A percentile compares a stretch with the other conserved stretches of the same genome.
phyloP scores from a whole-genome alignment of 2,888 invertebrate genomes.

The Periphyllus acericola region DNA sequence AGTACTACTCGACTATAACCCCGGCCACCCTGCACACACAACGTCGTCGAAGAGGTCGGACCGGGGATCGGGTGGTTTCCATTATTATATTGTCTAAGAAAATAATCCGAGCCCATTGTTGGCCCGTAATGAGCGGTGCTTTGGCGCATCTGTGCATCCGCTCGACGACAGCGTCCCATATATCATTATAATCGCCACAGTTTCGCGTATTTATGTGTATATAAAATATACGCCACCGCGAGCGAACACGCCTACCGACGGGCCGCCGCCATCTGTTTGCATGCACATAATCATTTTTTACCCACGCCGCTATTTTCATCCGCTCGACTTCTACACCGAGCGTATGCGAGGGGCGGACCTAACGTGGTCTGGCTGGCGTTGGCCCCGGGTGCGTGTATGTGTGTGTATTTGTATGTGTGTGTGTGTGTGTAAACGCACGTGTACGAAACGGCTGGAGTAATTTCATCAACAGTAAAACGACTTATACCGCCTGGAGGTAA shows the following conservation, averaged over 20 bases:
- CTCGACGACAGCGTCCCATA: conserved; percentile 39
- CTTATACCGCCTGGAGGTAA: too few species aligned
- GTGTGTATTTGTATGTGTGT: too few species aligned
- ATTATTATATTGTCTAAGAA: conserved; percentile 58
- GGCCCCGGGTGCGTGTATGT: too few species aligned
- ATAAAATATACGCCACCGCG: background rate
- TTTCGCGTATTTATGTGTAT: conserved; percentile 18
- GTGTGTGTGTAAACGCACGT: too few species aligned
- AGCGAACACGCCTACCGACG: conserved; percentile 30
- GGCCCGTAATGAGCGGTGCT: conserved; percentile 56
- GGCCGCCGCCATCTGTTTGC: conserved; percentile 15
- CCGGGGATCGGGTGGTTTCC: conserved; percentile 10
- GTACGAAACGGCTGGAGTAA: too few species aligned
- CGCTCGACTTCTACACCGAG: background rate
- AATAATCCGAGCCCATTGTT: conserved; percentile 60
- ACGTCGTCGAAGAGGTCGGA: background rate
- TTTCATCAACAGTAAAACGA: too few species aligned
- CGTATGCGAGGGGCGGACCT: background rate
- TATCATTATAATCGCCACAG: conserved; percentile 60
- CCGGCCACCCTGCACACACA: background rate
- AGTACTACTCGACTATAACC: background rate
- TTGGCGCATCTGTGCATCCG: conserved; percentile 61
- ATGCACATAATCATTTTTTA: conserved; percentile 27
- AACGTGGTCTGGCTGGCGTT: too few species aligned
- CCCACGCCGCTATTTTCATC: background rate